Evolutionary conservation across 2,113 vertebrate species (phyloP).

Genomic region (Uria lomvia): DNA sequence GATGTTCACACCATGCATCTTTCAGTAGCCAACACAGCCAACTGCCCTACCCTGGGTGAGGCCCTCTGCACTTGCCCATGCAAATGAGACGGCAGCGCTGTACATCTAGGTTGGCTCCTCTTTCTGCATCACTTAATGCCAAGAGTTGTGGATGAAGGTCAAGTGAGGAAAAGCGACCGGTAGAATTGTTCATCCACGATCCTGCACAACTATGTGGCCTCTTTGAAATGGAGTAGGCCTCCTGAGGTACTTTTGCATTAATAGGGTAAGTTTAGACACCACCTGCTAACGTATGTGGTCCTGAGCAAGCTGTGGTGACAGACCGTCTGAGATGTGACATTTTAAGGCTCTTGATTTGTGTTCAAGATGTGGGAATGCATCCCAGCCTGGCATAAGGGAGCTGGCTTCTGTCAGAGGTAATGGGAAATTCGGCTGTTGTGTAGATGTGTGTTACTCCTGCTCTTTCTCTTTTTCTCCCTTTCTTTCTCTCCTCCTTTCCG

Average conservation of each 20-base stretch:
- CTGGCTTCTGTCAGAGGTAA: not conserved
- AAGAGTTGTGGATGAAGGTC: not conserved
- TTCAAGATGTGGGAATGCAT: not conserved
- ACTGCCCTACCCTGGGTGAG: not conserved
- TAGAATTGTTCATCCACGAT: not conserved
- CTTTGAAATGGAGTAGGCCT: not conserved
- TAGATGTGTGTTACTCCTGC: not conserved
- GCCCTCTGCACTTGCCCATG: not conserved
- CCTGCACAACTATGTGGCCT: not conserved
- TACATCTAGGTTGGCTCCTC: not conserved
- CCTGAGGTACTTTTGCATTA: not conserved
- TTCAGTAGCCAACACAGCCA: not conserved
- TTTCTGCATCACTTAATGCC: not conserved
- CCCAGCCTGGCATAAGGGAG: not conserved
- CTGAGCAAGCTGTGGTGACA: constrained; percentile 3
- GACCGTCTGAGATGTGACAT: not conserved
- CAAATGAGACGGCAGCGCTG: not conserved
- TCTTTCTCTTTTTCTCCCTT: not conserved
- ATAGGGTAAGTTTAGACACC: not conserved
- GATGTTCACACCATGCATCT: not conserved
- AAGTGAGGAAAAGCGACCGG: not conserved
- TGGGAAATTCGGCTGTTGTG: not conserved
- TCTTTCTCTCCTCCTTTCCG: not conserved
- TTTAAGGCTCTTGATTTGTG: not conserved
- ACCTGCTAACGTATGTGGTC: not conserved